These are phyloP conservation scores for Syngnathus rostellatus DNA, from an alignment of 2,797 vertebrate species.

Conservation along the genomic window DNA sequence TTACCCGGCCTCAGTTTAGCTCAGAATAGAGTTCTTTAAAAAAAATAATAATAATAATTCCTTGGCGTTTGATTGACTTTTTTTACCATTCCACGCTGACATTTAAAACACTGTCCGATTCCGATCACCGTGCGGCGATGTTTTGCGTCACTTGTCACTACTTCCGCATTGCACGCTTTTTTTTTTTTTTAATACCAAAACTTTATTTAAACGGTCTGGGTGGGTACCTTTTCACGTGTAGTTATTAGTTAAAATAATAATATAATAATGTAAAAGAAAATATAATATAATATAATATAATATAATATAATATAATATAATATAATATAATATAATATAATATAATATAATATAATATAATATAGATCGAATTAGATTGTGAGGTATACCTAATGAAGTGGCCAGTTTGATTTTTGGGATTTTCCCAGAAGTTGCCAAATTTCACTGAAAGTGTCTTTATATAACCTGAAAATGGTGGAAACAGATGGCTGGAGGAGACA, in stretches of 20 bases:
- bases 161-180: not conserved
- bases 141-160: not conserved
- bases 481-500: slow-evolving; percentile 12
- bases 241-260: no score
- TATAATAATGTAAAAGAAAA: no score
- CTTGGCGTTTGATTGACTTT: no score
- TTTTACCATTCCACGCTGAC: not conserved
- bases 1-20: not conserved
- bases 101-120: not conserved
- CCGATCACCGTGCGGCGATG: no score
- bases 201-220: slow-evolving; percentile 1
- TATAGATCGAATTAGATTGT: not conserved
- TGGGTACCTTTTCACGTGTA: no score
- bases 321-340: no score
- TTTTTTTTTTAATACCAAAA: not conserved
- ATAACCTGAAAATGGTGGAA: slow-evolving; percentile 24
- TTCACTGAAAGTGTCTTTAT: slow-evolving; percentile 10
- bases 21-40: no score
- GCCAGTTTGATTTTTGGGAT: not conserved
- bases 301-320: no score
- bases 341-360: no score
- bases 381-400: not conserved
- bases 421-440: not conserved
- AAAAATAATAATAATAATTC: no score
- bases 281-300: no score